Base-by-base conservation (phyloP, 2,888 invertebrate genomes). In the Dolomedes plantarius region DNA sequence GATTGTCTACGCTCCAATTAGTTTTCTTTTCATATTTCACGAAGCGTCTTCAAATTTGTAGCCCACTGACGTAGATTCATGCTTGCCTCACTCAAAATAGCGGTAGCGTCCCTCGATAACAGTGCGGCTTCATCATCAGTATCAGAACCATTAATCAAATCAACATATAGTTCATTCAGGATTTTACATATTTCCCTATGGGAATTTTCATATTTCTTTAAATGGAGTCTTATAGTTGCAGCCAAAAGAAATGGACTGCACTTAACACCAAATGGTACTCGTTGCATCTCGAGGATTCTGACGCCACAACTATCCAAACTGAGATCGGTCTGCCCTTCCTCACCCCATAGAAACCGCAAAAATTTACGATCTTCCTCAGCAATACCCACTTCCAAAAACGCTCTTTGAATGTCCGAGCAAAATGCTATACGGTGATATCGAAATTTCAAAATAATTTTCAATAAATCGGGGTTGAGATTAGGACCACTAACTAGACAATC, bases 301-400 rank as follows among this genome's bases (percentile, higher is more conserved):
- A n/a, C n/a, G n/a, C n/a, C n/a, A n/a, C n/a, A n/a, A n/a, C n/a
- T n/a, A n/a, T n/a, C n/a, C n/a, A n/a, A n/a, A n/a, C 77, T 32
- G 46, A 78, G 69, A 78, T 23, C 56, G 56, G 56, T 31, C 29
- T 23, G 68, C 13, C 46, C 65, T 16, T 46, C 27, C 13, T 46
- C 29, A 23, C 41, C 32, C 67, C 67, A 67, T 32, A 67, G 31
- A 5, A 29, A 67, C 19, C 31, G 29, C 31, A 31, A n/a, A 32
- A 67, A 31, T 1, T 29, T 7, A 13, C 67, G 67, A 67, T 67
- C 67, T 23, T 64, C 31, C 31, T 67, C 32, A 67, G 67, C 31
- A 6, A 29, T 67, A 9, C 67, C 67, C 31, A 67, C 32, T 16
- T 6, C 67, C 13, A 67, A 31, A 23, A 67, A 67, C 16, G 67